Evolutionary conservation across 2,797 vertebrate species (phyloP).

Genomic region (Tolypeutes matacus): DNA sequence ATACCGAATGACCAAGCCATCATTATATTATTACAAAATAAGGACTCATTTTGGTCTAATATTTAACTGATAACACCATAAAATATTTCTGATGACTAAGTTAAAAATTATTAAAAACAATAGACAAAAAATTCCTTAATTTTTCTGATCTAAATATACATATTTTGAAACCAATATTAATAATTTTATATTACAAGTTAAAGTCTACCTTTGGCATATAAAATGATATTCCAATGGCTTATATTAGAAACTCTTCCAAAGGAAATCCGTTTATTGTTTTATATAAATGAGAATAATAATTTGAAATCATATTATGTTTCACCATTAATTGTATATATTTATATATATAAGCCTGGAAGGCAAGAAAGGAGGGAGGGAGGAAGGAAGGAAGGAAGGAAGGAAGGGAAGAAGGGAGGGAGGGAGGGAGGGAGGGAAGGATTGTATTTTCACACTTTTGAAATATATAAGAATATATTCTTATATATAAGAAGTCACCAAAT

Average conservation of each 20-base stretch:
- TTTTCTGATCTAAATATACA: constrained; percentile 20
- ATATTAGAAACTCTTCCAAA: neutral
- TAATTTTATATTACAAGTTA: neutral
- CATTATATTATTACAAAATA: constrained; percentile 1
- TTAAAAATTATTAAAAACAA: neutral
- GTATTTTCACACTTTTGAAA: constrained; percentile 18
- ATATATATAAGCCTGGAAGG: neutral
- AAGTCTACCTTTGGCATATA: neutral
- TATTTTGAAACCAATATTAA: neutral
- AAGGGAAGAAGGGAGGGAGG: neutral
- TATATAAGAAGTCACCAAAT: neutral
- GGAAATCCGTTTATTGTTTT: neutral
- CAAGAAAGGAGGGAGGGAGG: neutral
- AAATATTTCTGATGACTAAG: constrained; percentile 19
- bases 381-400: neutral
- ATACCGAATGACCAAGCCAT: neutral
- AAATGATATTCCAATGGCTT: neutral
- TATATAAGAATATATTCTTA: neutral
- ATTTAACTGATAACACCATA: neutral
- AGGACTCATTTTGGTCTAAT: neutral
- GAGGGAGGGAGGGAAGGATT: neutral
- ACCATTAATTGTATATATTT: neutral
- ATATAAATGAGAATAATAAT: neutral
- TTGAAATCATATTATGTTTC: neutral
- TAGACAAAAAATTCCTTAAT: neutral